Percentiles rank a stretch among this genome's conserved stretches.
Evolutionary conservation across 2,888 invertebrate genomes (phyloP).

Genomic region (Hydraecia micacea): DNA sequence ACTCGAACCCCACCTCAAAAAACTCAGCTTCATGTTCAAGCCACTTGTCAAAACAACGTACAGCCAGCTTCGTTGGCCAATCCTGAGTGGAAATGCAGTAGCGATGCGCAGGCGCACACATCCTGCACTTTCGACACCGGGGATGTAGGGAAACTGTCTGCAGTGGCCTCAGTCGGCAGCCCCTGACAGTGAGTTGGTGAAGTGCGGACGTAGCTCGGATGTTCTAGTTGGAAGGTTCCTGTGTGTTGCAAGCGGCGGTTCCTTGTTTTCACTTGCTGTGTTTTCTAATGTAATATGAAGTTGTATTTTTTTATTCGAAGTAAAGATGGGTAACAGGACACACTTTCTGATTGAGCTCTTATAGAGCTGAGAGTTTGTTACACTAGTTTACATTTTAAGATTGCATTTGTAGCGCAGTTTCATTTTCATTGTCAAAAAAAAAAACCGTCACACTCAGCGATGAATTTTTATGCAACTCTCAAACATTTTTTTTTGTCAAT

Average conservation of each 20-base stretch:
- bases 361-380: neutral
- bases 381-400: neutral
- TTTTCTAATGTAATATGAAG: slow-evolving; percentile 28
- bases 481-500: neutral
- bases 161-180: slow-evolving; percentile 28
- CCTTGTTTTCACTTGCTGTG: slow-evolving; percentile 58
- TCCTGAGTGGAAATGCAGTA: slow-evolving; percentile 53
- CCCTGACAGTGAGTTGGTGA: slow-evolving; percentile 55
- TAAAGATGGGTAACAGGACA: neutral
- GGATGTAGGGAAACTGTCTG: slow-evolving; percentile 60
- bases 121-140: slow-evolving; percentile 48
- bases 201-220: slow-evolving; percentile 2
- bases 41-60: slow-evolving; percentile 42
- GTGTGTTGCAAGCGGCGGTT: slow-evolving; percentile 51
- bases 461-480: neutral
- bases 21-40: slow-evolving; percentile 47
- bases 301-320: neutral
- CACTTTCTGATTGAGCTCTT: neutral
- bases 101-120: slow-evolving; percentile 37
- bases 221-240: slow-evolving; percentile 46
- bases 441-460: neutral
- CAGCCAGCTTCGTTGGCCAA: slow-evolving; percentile 36
- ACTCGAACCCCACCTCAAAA: slow-evolving; percentile 52
- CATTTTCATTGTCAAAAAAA: neutral
- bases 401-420: neutral